Conservation (phyloP, 1,140 invertebrate genomes). For the Drosophila setifemur region DNA sequence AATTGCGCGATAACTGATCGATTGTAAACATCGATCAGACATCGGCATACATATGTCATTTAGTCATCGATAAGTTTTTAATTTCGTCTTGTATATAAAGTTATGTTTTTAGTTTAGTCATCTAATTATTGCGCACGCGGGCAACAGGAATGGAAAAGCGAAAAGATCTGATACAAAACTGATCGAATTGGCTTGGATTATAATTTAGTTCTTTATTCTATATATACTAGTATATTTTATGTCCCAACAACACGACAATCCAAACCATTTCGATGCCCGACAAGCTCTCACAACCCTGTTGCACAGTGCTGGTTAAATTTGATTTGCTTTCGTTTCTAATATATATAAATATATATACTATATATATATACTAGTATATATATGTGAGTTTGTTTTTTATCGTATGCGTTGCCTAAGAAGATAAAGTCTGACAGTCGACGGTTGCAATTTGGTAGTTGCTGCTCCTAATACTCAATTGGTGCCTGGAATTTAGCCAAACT, state of each 20-base stretch:
- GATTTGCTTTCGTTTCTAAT: background rate
- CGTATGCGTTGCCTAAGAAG: conserved; percentile 37
- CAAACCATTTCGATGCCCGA: background rate
- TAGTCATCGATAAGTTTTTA: background rate
- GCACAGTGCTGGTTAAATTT: conserved; percentile 23
- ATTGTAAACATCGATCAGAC: conserved; percentile 4
- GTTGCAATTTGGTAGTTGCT: conserved; percentile 28
- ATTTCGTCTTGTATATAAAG: background rate
- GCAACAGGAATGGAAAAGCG: background rate
- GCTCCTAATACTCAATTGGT: conserved; percentile 42
- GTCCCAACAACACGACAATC: background rate
- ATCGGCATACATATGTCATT: background rate
- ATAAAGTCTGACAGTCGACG: conserved; percentile 43
- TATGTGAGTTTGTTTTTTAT: conserved; percentile 4
- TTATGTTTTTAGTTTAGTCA: background rate
- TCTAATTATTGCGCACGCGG: conserved; percentile 1
- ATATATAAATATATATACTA: background rate
- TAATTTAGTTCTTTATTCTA: background rate
- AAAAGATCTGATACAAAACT: background rate
- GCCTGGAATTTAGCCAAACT: conserved; percentile 32
- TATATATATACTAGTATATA: background rate
- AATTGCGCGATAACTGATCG: background rate
- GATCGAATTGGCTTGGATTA: background rate
- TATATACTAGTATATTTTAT: background rate
- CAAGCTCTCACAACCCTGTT: conserved; percentile 15